A percentile compares a stretch with the other conserved stretches of the same genome.
Evolutionary conservation across 2,113 vertebrate genomes (phyloP).

Genomic region (Brienomyrus longianalis): DNA sequence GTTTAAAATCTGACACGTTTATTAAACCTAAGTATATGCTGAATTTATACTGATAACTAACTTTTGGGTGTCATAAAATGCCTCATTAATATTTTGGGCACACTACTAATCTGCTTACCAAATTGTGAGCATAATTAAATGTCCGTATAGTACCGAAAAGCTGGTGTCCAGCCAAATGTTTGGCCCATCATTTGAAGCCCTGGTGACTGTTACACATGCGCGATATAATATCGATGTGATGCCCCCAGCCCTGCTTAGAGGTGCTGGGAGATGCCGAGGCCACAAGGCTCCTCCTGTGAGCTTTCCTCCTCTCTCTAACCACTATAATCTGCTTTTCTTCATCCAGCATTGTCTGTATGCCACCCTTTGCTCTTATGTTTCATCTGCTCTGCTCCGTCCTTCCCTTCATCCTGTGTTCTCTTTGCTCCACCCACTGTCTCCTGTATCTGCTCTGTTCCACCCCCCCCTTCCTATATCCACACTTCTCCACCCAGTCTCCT

Average conservation of each 20-base stretch:
- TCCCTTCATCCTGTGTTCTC: neutral
- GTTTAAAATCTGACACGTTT: too few species aligned
- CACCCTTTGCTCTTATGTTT: neutral
- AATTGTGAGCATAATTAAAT: too few species aligned
- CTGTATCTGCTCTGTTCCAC: neutral
- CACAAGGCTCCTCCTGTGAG: neutral
- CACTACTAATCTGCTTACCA: too few species aligned
- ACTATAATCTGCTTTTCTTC: neutral
- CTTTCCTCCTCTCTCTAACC: neutral
- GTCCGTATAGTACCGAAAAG: too few species aligned
- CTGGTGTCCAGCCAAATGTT: too few species aligned
- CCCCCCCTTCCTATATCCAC: neutral
- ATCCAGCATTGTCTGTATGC: neutral
- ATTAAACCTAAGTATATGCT: too few species aligned
- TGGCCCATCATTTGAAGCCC: too few species aligned
- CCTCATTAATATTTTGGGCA: too few species aligned
- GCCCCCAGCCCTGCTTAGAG: neutral
- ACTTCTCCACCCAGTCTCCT: neutral
- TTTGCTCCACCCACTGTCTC: neutral
- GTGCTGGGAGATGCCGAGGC: neutral
- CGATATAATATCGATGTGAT: too few species aligned
- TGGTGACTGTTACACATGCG: too few species aligned
- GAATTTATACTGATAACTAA: too few species aligned
- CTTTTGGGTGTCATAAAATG: too few species aligned
- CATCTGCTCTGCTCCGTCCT: neutral